Conservation (phyloP, 2,797 vertebrate species). For the Fundulus diaphanus region DNA sequence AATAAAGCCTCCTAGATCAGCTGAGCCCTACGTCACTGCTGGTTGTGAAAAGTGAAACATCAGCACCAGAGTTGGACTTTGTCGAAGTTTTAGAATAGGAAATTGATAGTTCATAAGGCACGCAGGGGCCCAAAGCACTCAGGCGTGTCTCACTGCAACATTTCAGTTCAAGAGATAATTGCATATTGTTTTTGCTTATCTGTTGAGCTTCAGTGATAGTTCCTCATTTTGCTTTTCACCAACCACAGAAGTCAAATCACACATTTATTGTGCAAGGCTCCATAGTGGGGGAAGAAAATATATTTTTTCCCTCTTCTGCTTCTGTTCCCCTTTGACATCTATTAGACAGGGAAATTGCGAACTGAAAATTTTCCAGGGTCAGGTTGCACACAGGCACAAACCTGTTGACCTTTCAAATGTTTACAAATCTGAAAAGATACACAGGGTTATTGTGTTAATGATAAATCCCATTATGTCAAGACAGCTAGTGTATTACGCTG, state of each 20-base stretch:
- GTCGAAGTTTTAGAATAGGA: constrained; percentile 26
- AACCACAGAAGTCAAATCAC: constrained; percentile 22
- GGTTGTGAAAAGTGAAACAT: constrained; percentile 37
- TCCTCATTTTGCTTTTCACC: constrained; percentile 29
- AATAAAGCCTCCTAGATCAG: constrained; percentile 45
- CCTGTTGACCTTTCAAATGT: constrained; percentile 53
- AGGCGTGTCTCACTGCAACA: constrained; percentile 5
- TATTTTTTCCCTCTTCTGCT: constrained; percentile 22
- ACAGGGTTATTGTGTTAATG: constrained; percentile 64
- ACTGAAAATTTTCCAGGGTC: constrained; percentile 44
- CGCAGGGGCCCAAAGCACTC: constrained; percentile 4
- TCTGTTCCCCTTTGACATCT: constrained; percentile 34
- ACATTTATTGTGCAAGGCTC: constrained; percentile 47
- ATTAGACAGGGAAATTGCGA: constrained; percentile 49
- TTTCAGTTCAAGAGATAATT: not conserved
- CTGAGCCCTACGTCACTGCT: constrained; percentile 44
- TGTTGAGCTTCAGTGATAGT: constrained; percentile 13
- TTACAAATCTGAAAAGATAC: constrained; percentile 44
- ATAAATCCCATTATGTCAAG: constrained; percentile 73
- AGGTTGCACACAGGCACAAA: constrained; percentile 43
- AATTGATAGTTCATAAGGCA: constrained; percentile 27
- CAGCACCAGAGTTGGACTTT: constrained; percentile 15
- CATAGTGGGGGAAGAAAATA: constrained; percentile 29
- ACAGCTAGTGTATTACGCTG: constrained; percentile 58
- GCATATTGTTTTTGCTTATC: not conserved